Percentiles rank a stretch among this genome's conserved stretches.
Conservation (phyloP, 2,113 vertebrate species). For the Clarias macrocephalus region DNA sequence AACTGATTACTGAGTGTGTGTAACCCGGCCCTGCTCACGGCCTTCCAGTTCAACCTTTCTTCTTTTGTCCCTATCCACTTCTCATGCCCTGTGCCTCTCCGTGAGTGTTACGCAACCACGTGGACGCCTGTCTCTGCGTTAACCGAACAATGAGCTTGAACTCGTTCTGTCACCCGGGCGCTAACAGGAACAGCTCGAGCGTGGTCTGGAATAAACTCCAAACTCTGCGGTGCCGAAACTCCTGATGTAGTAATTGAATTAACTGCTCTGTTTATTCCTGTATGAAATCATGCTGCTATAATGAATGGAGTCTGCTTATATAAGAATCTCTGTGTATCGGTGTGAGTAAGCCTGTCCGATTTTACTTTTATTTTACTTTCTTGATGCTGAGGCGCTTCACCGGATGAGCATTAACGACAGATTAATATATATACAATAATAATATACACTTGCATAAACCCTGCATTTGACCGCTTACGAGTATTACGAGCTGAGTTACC, state of each 20-base stretch:
- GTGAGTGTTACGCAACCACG: constrained; percentile 32
- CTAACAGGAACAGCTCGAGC: neutral
- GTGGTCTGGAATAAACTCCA: neutral
- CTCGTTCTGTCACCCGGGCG: neutral
- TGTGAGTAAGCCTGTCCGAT: neutral
- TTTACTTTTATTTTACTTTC: neutral
- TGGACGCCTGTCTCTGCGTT: constrained; percentile 6
- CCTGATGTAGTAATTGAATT: neutral
- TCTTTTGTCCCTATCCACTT: neutral
- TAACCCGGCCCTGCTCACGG: neutral
- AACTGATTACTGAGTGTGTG: neutral
- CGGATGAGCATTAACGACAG: neutral
- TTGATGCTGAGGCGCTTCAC: neutral
- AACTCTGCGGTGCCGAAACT: neutral
- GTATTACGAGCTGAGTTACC: too few relatives aligned
- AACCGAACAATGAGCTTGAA: constrained; percentile 39
- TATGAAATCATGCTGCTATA: neutral
- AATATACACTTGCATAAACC: too few relatives aligned
- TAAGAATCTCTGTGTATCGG: neutral
- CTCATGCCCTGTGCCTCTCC: neutral
- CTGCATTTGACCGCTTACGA: too few relatives aligned
- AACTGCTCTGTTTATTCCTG: neutral
- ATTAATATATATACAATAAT: too few relatives aligned
- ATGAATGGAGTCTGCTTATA: neutral
- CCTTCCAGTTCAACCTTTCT: neutral